Base-by-base conservation (phyloP, 1,140 invertebrate species). In the Spodoptera litura region DNA sequence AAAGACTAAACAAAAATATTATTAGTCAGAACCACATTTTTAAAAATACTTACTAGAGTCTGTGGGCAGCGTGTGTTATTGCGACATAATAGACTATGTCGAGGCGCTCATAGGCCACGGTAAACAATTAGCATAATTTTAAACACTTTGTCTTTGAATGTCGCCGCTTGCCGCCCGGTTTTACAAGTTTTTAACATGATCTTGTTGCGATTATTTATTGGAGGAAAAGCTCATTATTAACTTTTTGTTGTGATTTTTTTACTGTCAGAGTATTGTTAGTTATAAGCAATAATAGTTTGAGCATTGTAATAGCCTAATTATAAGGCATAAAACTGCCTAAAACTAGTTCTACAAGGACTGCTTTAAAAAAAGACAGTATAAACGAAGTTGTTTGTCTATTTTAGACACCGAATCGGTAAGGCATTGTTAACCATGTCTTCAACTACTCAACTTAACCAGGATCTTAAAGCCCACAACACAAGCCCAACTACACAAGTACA, bases 101-200 rank as follows among this genome's bases (percentile, higher is more conserved):
- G 89, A 90, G 87, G 88, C 84, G 87, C 88, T 87, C 91, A 92
- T 91, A 93, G 82, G 89, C 90, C 84, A 92, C 90, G 89, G 88
- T 94, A 94, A 94, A 91, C 91, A 93, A 94, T 94, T 94, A 93
- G 68, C 91, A 94, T 94, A 93, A 85, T 89, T 92, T 93, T 83
- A 79, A 87, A 85, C 81, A 79, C 20, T 66, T 76, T 82, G 79
- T 66, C 86, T 89, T 91, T 92, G 87, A 88, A 81, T 76, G 75
- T 49, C 38, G 44, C 72, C 58, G 35, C 15, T 31, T 25, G 72
- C 59, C 27, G 76, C 90, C 89, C 9, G n/a, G 11, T 68, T 52
- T 52, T 51, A 27, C 66, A n/a, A 15, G 10, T 5, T 10, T n/a
- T 55, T 31, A 31, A 15, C 52, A 4, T 13, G 12, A 55, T n/a